Evolutionary conservation across 1,140 invertebrate species (phyloP).

Genomic region (Eubasilissa regina): DNA sequence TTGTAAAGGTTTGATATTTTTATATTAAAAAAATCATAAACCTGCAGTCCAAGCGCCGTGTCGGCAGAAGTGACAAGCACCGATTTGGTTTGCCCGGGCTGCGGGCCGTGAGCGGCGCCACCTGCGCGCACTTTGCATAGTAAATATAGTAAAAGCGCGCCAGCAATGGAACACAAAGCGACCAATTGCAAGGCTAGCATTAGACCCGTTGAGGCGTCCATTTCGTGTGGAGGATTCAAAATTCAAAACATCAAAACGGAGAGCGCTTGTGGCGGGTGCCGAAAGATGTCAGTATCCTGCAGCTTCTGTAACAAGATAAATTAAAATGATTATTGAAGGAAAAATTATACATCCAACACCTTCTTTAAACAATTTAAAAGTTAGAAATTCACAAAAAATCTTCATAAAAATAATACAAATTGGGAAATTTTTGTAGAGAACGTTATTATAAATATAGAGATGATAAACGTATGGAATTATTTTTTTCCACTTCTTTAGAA

Average conservation of each 20-base stretch:
- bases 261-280: neutral
- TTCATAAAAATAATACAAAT: too few relatives aligned
- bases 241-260: constrained; percentile 38
- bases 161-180: constrained; percentile 84
- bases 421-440: too few relatives aligned
- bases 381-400: too few relatives aligned
- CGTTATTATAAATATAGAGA: too few relatives aligned
- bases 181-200: constrained; percentile 84
- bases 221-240: constrained; percentile 63
- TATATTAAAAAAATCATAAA: constrained; percentile 59
- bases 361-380: too few relatives aligned
- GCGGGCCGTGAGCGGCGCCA: constrained; percentile 69
- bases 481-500: too few relatives aligned
- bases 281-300: constrained; percentile 19
- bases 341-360: too few relatives aligned
- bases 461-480: too few relatives aligned
- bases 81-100: constrained; percentile 72
- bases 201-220: constrained; percentile 85
- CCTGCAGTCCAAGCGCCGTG: constrained; percentile 82
- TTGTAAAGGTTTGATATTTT: neutral
- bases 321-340: neutral
- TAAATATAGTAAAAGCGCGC: constrained; percentile 82
- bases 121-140: constrained; percentile 82
- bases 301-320: neutral
- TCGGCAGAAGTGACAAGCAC: constrained; percentile 85